A percentile compares a stretch with the other conserved stretches of the same genome.
Conservation (phyloP, 1,140 invertebrate genomes). For the Odontomachus brunneus region DNA sequence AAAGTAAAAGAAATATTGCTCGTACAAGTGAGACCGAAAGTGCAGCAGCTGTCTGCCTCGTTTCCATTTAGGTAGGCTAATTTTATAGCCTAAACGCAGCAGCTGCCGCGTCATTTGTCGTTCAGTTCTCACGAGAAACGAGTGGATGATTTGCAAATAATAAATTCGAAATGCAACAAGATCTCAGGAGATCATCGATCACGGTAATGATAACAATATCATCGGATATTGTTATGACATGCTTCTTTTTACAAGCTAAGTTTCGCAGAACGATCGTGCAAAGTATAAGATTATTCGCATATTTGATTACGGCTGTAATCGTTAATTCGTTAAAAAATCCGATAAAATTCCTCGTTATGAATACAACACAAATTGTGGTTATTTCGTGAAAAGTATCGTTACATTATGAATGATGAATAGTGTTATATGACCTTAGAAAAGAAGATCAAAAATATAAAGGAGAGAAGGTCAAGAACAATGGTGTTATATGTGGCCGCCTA, state of each 20-base stretch:
- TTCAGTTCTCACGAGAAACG: neutral
- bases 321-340: neutral
- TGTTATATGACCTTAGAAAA: neutral
- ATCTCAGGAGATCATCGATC: slow-evolving; percentile 8
- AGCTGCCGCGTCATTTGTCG: neutral
- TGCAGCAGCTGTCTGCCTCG: neutral
- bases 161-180: neutral
- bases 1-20: slow-evolving; percentile 37
- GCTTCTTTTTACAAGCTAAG: neutral
- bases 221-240: neutral
- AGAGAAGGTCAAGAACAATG: neutral
- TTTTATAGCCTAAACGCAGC: too few species aligned
- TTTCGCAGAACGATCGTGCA: neutral
- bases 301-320: neutral
- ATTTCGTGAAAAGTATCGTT: slow-evolving; percentile 1
- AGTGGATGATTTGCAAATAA: neutral
- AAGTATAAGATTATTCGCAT: neutral
- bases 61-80: neutral
- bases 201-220: neutral
- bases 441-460: neutral
- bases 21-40: slow-evolving; percentile 53
- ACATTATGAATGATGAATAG: neutral
- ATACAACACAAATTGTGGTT: neutral
- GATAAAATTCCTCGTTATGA: neutral
- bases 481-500: neutral